A percentile compares a stretch with the other conserved stretches of the same genome.
Conservation (phyloP, 2,888 invertebrate species). For the Petrophora chlorosata region DNA sequence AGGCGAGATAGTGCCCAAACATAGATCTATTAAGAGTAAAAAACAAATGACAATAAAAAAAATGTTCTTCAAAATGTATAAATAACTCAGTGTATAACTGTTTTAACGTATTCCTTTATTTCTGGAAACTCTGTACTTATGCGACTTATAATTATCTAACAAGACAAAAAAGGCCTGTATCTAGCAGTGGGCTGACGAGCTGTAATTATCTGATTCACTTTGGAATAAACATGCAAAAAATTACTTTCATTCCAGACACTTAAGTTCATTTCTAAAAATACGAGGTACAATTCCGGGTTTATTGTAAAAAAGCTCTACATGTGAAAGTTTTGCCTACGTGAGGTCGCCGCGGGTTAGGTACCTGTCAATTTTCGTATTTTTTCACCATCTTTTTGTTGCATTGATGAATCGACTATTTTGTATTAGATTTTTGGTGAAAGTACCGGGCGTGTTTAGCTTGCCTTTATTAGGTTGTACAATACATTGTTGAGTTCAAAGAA, state of each 20-base stretch:
- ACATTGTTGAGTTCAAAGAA: not conserved
- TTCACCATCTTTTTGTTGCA: conserved; percentile 12
- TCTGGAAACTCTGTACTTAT: no score
- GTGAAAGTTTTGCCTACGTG: conserved; percentile 26
- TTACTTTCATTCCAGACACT: conserved; percentile 2
- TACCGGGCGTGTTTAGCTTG: conserved; percentile 1
- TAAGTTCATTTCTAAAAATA: conserved; percentile 6
- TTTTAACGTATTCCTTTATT: no score
- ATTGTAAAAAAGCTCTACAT: conserved; percentile 21
- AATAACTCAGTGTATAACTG: no score
- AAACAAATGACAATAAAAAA: no score
- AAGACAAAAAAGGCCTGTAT: no score
- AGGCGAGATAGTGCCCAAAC: no score
- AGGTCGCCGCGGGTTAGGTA: conserved; percentile 28
- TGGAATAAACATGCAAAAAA: not conserved
- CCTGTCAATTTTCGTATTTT: conserved; percentile 24
- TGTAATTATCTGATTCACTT: no score
- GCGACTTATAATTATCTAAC: no score
- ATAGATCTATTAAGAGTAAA: no score
- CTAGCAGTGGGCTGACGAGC: no score
- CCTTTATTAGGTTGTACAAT: conserved; percentile 13
- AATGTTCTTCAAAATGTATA: no score
- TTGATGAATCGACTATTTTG: conserved; percentile 18
- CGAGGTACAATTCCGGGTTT: conserved; percentile 19
- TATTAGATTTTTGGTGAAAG: conserved; percentile 16